Conservation (phyloP, 2,888 invertebrate species). For the Danaus chrysippus region DNA sequence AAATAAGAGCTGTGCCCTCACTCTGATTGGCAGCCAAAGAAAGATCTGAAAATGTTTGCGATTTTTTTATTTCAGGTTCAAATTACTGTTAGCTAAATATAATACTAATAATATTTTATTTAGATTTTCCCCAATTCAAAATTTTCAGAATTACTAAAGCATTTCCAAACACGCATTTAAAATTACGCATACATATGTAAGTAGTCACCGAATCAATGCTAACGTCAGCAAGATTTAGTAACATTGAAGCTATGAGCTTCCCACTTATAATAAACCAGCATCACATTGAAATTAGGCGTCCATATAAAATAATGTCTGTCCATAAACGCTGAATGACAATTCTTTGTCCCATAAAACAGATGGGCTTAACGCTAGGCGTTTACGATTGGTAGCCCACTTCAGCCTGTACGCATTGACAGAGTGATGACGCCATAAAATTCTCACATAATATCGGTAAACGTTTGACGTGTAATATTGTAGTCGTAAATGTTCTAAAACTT, state of each 20-base stretch:
- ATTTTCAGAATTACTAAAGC: no score
- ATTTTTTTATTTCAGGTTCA: constrained; percentile 24
- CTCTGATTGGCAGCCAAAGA: constrained; percentile 61
- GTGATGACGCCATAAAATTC: constrained; percentile 64
- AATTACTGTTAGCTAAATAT: background rate
- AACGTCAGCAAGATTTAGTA: no score
- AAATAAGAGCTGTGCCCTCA: constrained; percentile 56
- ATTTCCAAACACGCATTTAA: no score
- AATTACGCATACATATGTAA: no score
- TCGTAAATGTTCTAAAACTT: constrained; percentile 36
- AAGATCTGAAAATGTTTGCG: constrained; percentile 37
- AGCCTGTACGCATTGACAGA: constrained; percentile 58
- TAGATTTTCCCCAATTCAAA: no score
- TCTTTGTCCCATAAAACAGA: constrained; percentile 61
- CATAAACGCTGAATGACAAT: constrained; percentile 65
- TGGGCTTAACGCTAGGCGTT: constrained; percentile 64
- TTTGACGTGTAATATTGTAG: constrained; percentile 59
- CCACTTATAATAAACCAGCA: background rate
- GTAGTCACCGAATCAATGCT: no score
- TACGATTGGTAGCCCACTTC: constrained; percentile 65
- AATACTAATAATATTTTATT: background rate
- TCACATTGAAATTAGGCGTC: constrained; percentile 5
- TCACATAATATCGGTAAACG: constrained; percentile 67
- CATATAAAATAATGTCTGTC: constrained; percentile 19
- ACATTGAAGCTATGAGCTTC: no score